Base-by-base conservation (phyloP, 2,113 vertebrate species). In the Callochromis pleurospilus region DNA sequence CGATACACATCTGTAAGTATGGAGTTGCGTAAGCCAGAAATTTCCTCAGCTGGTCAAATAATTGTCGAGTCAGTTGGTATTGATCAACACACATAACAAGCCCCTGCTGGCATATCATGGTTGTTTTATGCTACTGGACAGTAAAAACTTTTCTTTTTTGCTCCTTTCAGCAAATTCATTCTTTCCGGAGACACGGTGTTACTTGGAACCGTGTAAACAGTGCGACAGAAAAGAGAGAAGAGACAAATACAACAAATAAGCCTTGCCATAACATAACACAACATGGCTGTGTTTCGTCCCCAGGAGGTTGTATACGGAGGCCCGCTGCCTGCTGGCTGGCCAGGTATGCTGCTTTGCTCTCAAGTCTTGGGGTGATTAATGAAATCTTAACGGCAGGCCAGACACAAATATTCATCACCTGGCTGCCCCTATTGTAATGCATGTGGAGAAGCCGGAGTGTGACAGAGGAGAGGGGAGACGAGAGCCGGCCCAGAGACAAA, bases 341-440 rank as follows among this genome's bases (percentile, higher is more conserved):
- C 95, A 95, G 94, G 95, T 94, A 94, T 86, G 86, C 91, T 40
- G 90, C 92, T 86, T 60, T 70, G 89, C 92, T 93, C 94, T 94
- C 93, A 93, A 95, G 94, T 94, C 90, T 89, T 84, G 88, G 85
- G 83, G 94, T 92, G 95, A 94, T 94, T 95, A 95, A 93, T 96
- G 96, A 95, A 96, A 95, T 96, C 94, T 96, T 96, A 95, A 95
- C 94, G 86, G 94, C 93, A 90, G 93, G 91, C 93, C 90, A 90
- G 96, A 96, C 96, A 96, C 95, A 95, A 96, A 95, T 95, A 96
- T 96, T 96, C 95, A 96, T 96, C 96, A 96, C 95, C 94, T 89
- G 89, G 93, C 91, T 95, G 95, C 93, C 93, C 94, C 94, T 92
- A 96, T 95, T 95, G 94, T 96, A 96, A 95, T 95, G 93, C 94